A percentile compares a stretch with the other conserved stretches of the same genome.
Conservation (phyloP, 1,140 invertebrate species). For the Luehdorfia chinensis region DNA sequence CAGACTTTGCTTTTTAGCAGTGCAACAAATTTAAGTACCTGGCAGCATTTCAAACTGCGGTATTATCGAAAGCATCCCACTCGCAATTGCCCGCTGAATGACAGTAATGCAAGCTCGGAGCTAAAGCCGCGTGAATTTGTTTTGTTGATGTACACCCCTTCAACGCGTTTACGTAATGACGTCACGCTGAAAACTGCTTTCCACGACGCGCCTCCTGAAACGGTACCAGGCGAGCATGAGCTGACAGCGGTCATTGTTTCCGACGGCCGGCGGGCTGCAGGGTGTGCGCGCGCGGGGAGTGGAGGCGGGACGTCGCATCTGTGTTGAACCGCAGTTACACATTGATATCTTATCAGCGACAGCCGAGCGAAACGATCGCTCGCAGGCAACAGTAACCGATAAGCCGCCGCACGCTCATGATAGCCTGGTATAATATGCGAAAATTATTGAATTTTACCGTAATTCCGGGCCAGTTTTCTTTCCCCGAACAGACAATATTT, state of each 20-base stretch:
- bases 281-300: slow-evolving; percentile 19
- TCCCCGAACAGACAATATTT: no score
- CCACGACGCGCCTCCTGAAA: slow-evolving; percentile 44
- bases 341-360: slow-evolving; percentile 46
- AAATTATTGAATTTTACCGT: slow-evolving; percentile 24
- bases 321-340: slow-evolving; percentile 35
- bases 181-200: slow-evolving; percentile 46
- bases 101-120: no score
- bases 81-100: no score
- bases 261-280: slow-evolving; percentile 23
- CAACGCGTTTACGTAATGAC: no score
- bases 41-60: no score
- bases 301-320: slow-evolving; percentile 29
- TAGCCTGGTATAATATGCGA: slow-evolving; percentile 29
- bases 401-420: slow-evolving; percentile 20
- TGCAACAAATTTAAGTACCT: no score
- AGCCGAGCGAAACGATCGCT: slow-evolving; percentile 6
- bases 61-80: no score
- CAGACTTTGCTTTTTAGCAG: no score
- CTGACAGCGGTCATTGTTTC: slow-evolving; percentile 47
- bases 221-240: slow-evolving; percentile 57
- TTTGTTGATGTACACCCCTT: no score
- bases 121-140: no score
- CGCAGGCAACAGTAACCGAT: background rate
- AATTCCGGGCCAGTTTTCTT: slow-evolving; percentile 12